Evolutionary conservation across 2,797 vertebrate genomes (phyloP), one percentile per base, ranked within the genome.

Genomic region (Chelidonichthys spinosus): DNA sequence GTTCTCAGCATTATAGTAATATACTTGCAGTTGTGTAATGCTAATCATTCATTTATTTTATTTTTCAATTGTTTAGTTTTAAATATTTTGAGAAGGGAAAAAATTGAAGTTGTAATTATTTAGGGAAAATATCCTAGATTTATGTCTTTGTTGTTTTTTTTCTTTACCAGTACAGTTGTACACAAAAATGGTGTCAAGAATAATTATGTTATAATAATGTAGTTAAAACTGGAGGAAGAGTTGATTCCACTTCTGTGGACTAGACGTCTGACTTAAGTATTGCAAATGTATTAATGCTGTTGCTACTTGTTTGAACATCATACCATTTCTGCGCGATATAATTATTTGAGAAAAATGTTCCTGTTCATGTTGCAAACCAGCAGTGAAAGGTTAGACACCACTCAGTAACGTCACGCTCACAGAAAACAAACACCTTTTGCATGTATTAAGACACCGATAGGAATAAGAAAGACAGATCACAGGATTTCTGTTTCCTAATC

Each of bases 61-160:
- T 63, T 81, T 40, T 82, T 42, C 15, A 60, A 63, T 78, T 63
- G 63, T 85, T 90, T 85, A 80, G 78, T 88, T 89, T 90, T 76
- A 79, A 89, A 83, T 86, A 82, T 83, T 83, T 86, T 82, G 50
- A 81, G 60, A 87, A 84, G 63, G 70, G 68, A 83, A 88, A 84
- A 84, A 66, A 83, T 76, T 76, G 36, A 90, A 87, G 86, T 83
- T 93, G 90, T 92, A 93, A 92, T 89, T 92, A 90, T 90, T 90
- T 87, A 85, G 89, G 81, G 77, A 35, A 75, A 78, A 84, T 79
- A 82, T 83, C 72, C 40, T 85, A 68, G 65, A 85, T 84, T 83
- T 47, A 72, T 84, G 81, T 83, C 49, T 76, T 69, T 84, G 53
- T 69, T 77, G 43, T 66, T 61, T 73, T 76, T 52, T 69, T 81